These are phyloP conservation scores for Mactra quadrangularis DNA, from an alignment of 1,140 invertebrate species.

Conservation along the genomic window DNA sequence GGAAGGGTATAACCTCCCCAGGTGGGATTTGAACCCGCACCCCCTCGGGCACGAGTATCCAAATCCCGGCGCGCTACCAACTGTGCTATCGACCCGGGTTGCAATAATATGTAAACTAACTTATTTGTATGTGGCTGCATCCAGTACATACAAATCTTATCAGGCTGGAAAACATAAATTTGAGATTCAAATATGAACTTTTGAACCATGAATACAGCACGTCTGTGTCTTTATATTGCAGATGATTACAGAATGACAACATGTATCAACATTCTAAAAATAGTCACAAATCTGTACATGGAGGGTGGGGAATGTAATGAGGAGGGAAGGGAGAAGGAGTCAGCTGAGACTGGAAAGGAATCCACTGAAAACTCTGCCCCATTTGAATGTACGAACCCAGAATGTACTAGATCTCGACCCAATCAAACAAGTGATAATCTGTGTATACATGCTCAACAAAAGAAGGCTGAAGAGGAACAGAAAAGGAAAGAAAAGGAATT, in stretches of 20 bases:
- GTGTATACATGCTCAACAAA: conserved; percentile 69
- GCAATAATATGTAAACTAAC: too few relatives aligned
- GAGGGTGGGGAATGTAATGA: conserved; percentile 81
- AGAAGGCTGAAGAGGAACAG: conserved; percentile 56
- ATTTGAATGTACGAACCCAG: conserved; percentile 73
- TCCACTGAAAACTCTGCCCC: not conserved
- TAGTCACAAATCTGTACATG: conserved; percentile 71
- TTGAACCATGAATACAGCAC: too few relatives aligned
- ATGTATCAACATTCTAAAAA: conserved; percentile 92
- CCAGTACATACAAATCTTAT: too few relatives aligned
- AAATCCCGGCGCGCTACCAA: too few relatives aligned
- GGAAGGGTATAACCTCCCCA: too few relatives aligned
- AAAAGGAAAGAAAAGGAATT: conserved; percentile 55
- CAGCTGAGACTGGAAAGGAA: conserved; percentile 22
- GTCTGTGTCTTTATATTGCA: too few relatives aligned
- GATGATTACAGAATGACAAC: conserved; percentile 95
- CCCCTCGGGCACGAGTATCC: too few relatives aligned
- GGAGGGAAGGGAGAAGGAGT: conserved; percentile 64
- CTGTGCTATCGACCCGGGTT: too few relatives aligned
- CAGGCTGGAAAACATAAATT: too few relatives aligned
- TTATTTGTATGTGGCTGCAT: too few relatives aligned
- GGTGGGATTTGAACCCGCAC: too few relatives aligned
- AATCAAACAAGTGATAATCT: conserved; percentile 65
- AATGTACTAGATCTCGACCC: conserved; percentile 72
- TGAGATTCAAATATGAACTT: too few relatives aligned